These are phyloP conservation scores for Chrysotoxum bicinctum DNA, from an alignment of 2,888 invertebrate species.

Conservation along the genomic window DNA sequence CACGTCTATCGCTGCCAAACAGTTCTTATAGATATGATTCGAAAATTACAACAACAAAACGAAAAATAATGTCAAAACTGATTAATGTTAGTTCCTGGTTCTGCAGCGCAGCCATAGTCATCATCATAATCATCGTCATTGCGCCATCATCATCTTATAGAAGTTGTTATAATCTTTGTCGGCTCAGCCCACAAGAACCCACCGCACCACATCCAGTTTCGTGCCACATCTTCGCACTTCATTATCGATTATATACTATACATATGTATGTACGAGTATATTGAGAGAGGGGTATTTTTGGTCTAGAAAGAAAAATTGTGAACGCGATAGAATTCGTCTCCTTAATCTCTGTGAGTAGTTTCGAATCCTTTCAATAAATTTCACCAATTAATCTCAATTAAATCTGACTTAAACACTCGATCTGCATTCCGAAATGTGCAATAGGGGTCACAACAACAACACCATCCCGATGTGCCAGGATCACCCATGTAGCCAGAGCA, in stretches of 20 bases:
- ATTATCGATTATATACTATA: slow-evolving; percentile 69
- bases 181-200: slow-evolving; percentile 51
- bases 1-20: slow-evolving; percentile 28
- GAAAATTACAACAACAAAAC: slow-evolving; percentile 26
- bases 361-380: slow-evolving; percentile 69
- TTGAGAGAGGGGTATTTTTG: background rate
- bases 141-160: slow-evolving; percentile 23
- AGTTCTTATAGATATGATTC: slow-evolving; percentile 21
- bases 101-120: slow-evolving; percentile 3
- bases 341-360: slow-evolving; percentile 22
- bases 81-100: slow-evolving; percentile 69
- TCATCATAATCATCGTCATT: slow-evolving; percentile 10
- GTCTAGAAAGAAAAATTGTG: background rate
- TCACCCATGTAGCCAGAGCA: slow-evolving; percentile 40
- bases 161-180: slow-evolving; percentile 35
- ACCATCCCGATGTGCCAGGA: slow-evolving; percentile 26
- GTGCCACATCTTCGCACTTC: slow-evolving; percentile 63
- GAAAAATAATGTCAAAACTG: slow-evolving; percentile 49
- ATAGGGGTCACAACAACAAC: slow-evolving; percentile 70
- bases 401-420: slow-evolving; percentile 73
- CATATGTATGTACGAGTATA: too few relatives aligned
- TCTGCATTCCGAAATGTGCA: slow-evolving; percentile 71
- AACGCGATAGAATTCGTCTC: slow-evolving; percentile 9
- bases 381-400: slow-evolving; percentile 73
- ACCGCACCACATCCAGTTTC: slow-evolving; percentile 35